Evolutionary conservation across 2,888 invertebrate genomes (phyloP).

Genomic region (Galerucella nymphaeae): DNA sequence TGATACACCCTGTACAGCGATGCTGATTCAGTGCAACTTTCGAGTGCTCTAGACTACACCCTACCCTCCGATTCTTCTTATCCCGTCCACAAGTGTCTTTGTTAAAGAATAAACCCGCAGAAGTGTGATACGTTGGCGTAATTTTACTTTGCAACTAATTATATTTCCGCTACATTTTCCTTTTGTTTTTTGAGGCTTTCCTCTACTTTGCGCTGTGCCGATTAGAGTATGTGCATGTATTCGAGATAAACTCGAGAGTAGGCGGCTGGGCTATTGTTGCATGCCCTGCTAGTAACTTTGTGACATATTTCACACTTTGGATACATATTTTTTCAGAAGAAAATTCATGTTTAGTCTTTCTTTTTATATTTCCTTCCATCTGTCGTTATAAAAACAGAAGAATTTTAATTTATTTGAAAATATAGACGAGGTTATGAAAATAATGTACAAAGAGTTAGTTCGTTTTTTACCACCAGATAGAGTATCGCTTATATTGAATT

Average conservation of each 20-base stretch:
- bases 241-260: conserved; percentile 12
- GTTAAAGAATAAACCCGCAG: conserved; percentile 46
- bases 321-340: not conserved
- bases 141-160: conserved; percentile 45
- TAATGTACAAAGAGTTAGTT: no score
- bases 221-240: conserved; percentile 23
- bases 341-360: not conserved
- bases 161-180: conserved; percentile 38
- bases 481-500: no score
- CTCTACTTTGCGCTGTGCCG: conserved; percentile 26
- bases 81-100: conserved; percentile 50
- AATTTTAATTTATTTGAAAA: no score
- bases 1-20: conserved; percentile 43
- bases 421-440: no score
- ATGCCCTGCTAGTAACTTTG: conserved; percentile 7
- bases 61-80: conserved; percentile 45
- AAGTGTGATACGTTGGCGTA: conserved; percentile 46
- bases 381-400: not conserved
- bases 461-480: no score
- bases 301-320: not conserved
- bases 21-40: conserved; percentile 53
- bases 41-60: conserved; percentile 46
- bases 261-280: not conserved
- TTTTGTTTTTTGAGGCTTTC: conserved; percentile 28
- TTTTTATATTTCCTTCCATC: not conserved